Conservation (phyloP, 2,113 vertebrate genomes). For the Bolborhynchus lineola region DNA sequence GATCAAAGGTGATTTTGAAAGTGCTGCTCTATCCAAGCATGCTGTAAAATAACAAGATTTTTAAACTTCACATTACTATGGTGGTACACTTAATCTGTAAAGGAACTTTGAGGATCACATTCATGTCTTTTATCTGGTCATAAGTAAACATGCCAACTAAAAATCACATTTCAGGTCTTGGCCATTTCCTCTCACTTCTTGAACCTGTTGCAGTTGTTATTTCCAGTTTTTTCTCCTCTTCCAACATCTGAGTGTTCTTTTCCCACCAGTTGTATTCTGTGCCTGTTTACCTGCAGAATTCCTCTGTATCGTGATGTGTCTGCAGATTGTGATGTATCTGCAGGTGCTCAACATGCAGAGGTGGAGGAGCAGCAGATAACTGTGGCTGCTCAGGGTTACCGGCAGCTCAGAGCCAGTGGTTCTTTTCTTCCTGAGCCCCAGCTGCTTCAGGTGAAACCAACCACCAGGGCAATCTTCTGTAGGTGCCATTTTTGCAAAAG, state of each 20-base stretch:
- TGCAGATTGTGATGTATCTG: neutral
- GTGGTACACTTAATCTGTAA: neutral
- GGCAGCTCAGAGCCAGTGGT: neutral
- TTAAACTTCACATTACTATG: neutral
- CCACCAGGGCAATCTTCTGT: neutral
- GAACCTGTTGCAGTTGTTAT: neutral
- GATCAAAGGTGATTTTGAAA: neutral
- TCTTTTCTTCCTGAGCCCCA: neutral
- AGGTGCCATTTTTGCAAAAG: neutral
- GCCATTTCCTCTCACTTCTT: neutral
- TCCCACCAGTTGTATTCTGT: neutral
- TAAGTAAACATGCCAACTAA: neutral
- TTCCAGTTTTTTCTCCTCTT: neutral
- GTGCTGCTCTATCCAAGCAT: neutral
- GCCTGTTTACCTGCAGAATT: neutral
- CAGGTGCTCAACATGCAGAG: neutral
- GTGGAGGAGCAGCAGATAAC: neutral
- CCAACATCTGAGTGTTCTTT: neutral
- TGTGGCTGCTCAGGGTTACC: neutral
- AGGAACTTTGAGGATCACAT: neutral
- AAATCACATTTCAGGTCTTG: neutral
- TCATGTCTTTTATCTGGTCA: fast-evolving
- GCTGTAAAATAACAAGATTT: neutral
- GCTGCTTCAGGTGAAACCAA: neutral
- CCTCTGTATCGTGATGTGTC: neutral